Evolutionary conservation across 2,113 vertebrate genomes (phyloP).

Genomic region (Empidonax traillii): DNA sequence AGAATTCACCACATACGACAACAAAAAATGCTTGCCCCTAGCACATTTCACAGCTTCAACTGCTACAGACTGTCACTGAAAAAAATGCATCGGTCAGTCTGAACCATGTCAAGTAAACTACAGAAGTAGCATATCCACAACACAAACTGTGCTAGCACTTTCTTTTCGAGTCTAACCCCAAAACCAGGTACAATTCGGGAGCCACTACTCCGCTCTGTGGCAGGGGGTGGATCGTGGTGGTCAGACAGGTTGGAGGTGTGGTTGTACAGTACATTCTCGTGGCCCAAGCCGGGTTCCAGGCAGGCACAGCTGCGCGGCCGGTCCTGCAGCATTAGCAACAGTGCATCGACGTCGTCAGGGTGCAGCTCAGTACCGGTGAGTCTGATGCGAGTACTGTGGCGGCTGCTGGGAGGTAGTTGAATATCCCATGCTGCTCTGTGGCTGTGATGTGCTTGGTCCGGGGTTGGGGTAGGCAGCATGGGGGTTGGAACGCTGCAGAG

Average conservation of each 20-base stretch:
- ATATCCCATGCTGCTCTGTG: conserved; percentile 99
- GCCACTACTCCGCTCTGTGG: conserved; percentile 69
- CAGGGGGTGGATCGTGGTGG: conserved; percentile 72
- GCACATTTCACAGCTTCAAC: conserved; percentile 85
- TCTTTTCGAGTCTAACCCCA: conserved; percentile 80
- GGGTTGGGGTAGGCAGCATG: conserved; percentile 99
- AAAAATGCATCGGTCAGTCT: conserved; percentile 79
- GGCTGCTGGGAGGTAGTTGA: conserved; percentile 99
- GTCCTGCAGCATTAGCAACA: conserved; percentile 70
- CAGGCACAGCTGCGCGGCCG: conserved; percentile 63
- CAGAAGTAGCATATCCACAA: conserved; percentile 85
- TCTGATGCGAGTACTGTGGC: conserved; percentile 98
- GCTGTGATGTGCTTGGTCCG: conserved; percentile 99
- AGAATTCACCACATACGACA: conserved; percentile 79
- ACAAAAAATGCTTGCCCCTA: conserved; percentile 82
- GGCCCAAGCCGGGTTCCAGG: conserved; percentile 72
- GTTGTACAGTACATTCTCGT: conserved; percentile 79
- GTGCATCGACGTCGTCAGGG: conserved; percentile 67
- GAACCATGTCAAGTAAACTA: conserved; percentile 87
- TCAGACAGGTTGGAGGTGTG: conserved; percentile 70
- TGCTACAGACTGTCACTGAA: conserved; percentile 83
- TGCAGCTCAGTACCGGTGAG: conserved; percentile 94
- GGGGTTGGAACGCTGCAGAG: conserved; percentile 94
- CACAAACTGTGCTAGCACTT: conserved; percentile 84
- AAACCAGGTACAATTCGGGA: conserved; percentile 64